A percentile compares a stretch with the other conserved stretches of the same genome.
phyloP scores from a whole-genome alignment of 2,113 vertebrate species.

The Paracanthobrama guichenoti region DNA sequence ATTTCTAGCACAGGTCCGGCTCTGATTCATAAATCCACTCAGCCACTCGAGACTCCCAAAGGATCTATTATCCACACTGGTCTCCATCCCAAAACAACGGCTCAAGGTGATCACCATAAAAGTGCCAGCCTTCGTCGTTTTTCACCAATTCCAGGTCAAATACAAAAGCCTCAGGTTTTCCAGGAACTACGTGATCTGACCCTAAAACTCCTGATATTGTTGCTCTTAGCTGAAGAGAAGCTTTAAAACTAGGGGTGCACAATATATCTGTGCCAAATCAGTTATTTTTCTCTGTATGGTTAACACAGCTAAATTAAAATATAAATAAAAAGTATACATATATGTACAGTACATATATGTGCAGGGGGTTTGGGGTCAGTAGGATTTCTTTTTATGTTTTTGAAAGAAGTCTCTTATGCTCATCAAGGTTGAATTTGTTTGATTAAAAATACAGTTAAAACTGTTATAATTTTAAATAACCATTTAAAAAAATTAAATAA shows the following conservation, averaged over 20 bases:
- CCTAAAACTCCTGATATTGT: neutral
- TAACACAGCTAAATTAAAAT: neutral
- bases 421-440: too few relatives aligned
- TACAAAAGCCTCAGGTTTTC: slow-evolving; percentile 48
- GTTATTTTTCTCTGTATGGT: neutral
- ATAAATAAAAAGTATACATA: neutral
- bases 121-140: slow-evolving; percentile 62
- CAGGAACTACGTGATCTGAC: slow-evolving; percentile 8
- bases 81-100: slow-evolving; percentile 81
- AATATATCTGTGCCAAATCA: neutral
- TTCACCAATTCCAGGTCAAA: slow-evolving; percentile 55
- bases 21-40: slow-evolving; percentile 82
- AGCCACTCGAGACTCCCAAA: slow-evolving; percentile 72
- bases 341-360: too few relatives aligned
- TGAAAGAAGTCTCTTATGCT: neutral
- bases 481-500: neutral
- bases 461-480: neutral
- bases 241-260: neutral
- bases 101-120: slow-evolving; percentile 83
- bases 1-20: slow-evolving; percentile 68
- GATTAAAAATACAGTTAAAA: too few relatives aligned
- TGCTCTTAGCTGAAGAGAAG: neutral
- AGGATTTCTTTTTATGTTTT: too few relatives aligned
- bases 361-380: too few relatives aligned
- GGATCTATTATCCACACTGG: slow-evolving; percentile 83